Evolutionary conservation across 1,140 invertebrate genomes (phyloP).

Genomic region (Solenopsis fugax): DNA sequence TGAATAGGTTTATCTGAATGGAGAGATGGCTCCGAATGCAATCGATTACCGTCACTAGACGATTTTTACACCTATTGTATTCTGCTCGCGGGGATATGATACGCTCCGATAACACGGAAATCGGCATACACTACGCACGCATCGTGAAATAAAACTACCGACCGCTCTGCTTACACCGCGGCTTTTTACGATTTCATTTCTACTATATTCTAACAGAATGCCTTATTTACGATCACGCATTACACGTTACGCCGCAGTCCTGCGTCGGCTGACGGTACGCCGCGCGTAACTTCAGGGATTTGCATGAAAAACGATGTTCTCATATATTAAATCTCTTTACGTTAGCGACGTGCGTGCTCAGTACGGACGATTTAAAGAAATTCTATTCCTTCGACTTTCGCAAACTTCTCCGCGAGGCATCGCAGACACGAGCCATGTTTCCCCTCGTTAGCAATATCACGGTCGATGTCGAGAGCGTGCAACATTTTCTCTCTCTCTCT

Average conservation of each 20-base stretch:
- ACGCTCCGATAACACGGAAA: conserved; percentile 36
- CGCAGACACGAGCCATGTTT: background rate
- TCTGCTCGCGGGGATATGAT: conserved; percentile 35
- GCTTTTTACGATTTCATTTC: conserved; percentile 49
- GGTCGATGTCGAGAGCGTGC: conserved; percentile 5
- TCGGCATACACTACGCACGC: conserved; percentile 11
- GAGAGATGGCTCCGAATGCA: conserved; percentile 17
- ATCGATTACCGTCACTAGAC: conserved; percentile 22
- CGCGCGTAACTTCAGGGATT: conserved; percentile 1
- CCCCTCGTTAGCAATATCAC: conserved; percentile 25
- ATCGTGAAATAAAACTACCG: conserved; percentile 20
- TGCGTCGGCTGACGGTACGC: background rate
- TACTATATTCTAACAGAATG: conserved; percentile 21
- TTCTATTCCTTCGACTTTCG: conserved; percentile 16
- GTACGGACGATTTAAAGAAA: conserved; percentile 21
- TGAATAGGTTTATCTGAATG: background rate
- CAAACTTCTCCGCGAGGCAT: conserved; percentile 1
- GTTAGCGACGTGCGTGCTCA: background rate
- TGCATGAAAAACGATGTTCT: background rate
- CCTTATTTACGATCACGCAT: conserved; percentile 42
- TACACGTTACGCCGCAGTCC: background rate
- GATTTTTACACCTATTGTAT: conserved; percentile 46
- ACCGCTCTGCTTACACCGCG: conserved; percentile 5
- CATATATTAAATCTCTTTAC: conserved; percentile 12
- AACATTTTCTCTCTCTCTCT: background rate